phyloP scores from a whole-genome alignment of 2,797 vertebrate genomes.

The Amazona ochrocephala region DNA sequence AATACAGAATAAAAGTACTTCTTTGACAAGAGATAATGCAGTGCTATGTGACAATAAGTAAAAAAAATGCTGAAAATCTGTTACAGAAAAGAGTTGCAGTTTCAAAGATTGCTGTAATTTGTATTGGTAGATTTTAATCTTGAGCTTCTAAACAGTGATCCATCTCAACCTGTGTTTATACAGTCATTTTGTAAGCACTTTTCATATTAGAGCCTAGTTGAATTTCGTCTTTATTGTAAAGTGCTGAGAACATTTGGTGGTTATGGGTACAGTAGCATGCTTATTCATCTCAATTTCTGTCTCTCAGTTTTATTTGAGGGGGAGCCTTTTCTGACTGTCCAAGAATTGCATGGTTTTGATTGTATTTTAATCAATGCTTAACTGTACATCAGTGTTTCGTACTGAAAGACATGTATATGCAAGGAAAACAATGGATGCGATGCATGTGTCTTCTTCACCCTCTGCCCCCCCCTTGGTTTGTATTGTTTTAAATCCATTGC shows the following conservation, averaged over 20 bases:
- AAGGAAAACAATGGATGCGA: neutral
- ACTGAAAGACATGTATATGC: neutral
- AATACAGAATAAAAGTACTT: neutral
- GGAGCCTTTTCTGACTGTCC: neutral
- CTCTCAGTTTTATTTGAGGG: neutral
- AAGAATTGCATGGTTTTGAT: neutral
- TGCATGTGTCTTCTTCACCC: neutral
- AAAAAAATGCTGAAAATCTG: neutral
- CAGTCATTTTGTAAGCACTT: neutral
- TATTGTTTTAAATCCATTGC: neutral
- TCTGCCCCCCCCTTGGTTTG: neutral
- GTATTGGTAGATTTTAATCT: neutral
- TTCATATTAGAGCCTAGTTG: neutral
- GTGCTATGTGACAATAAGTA: neutral
- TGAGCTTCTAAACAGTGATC: neutral
- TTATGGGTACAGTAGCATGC: neutral
- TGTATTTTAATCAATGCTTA: neutral
- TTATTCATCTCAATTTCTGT: neutral
- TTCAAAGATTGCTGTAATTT: neutral
- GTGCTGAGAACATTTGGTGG: neutral
- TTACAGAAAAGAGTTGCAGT: neutral
- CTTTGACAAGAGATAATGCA: neutral
- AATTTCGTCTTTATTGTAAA: neutral
- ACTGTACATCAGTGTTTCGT: neutral
- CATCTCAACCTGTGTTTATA: neutral